Evolutionary conservation across 1,140 invertebrate species (phyloP), one percentile per base, ranked within the genome.

Genomic region (Artemia franciscana): DNA sequence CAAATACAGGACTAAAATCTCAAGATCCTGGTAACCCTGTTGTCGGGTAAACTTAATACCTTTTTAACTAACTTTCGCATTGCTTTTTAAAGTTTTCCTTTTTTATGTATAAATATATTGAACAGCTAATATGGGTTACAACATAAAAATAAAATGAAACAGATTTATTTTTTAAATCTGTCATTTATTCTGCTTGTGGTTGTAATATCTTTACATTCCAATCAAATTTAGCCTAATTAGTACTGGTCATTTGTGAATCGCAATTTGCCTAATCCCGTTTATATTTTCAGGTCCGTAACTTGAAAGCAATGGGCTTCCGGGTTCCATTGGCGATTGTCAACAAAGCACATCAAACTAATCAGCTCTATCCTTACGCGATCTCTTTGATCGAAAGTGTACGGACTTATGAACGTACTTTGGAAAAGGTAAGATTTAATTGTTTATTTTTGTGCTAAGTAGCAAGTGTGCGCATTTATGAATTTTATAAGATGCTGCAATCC

Each of bases 341-440:
- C 74, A 97, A 97, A 75, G 94, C 95, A 5, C 93, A 98, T 74
- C 91, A 96, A 72, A 93, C 94, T 0, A 98, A 97, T 74, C 90
- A 96, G 71, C 80, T 98, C 0, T 98, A 99, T 75, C 96, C 96
- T 3, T 98, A 92, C 77, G 96, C 95, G 5, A 97, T 98, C 67
- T 98, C 94, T 3, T 77, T 99, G 56, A 95, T 98, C 71, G 94
- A 98, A 74, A 96, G 91, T 73, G 88, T 98, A 21, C 81, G 91
- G 65, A 94, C 93, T 5, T 98, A 98, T 71, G 91, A 97, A 72
- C 81, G 90, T 70, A 94, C 91, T 4, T 76, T 95, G 69, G 91
- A 97, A 75, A 96, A 96, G 84, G 89, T 93, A 79, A 76, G 70
- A 66, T 51, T 60, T 23, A n/a, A 21, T 27, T 60, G 2, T 9